Percentiles rank a stretch among this genome's conserved stretches.
Conservation (phyloP, 2,113 vertebrate genomes). For the Colius striatus region DNA sequence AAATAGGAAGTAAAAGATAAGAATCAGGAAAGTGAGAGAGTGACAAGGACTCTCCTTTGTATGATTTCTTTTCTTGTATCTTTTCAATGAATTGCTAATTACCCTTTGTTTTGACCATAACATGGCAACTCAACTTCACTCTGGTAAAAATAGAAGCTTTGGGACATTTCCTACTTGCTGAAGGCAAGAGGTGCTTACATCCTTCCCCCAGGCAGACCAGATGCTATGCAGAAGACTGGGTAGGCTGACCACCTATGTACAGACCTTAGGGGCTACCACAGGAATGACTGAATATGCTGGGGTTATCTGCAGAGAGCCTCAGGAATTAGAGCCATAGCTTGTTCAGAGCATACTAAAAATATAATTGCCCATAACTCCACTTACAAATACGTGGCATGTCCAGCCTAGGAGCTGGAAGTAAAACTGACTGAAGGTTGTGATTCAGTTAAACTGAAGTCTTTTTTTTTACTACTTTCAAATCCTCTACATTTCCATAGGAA, state of each 20-base stretch:
- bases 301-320: not conserved
- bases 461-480: not conserved
- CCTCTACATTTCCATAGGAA: not conserved
- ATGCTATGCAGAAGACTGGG: not conserved
- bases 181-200: slow-evolving; percentile 16
- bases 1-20: slow-evolving; percentile 67
- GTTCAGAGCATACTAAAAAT: not conserved
- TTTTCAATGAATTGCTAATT: slow-evolving; percentile 67
- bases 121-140: not conserved
- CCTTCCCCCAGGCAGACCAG: slow-evolving; percentile 18
- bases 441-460: not conserved
- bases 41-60: slow-evolving; percentile 40
- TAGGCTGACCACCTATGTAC: not conserved
- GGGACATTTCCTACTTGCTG: slow-evolving; percentile 39
- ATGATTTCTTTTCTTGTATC: slow-evolving; percentile 65
- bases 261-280: not conserved
- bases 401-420: not conserved
- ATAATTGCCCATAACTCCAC: not conserved
- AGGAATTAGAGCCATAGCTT: not conserved
- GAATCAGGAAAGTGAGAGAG: slow-evolving; percentile 64
- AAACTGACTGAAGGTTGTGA: not conserved
- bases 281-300: not conserved
- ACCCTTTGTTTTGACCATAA: slow-evolving; percentile 56
- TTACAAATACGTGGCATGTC: not conserved
- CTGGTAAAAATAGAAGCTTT: slow-evolving; percentile 58